Base-by-base conservation (phyloP, 2,888 invertebrate genomes). In the Nymphalis c-album region DNA sequence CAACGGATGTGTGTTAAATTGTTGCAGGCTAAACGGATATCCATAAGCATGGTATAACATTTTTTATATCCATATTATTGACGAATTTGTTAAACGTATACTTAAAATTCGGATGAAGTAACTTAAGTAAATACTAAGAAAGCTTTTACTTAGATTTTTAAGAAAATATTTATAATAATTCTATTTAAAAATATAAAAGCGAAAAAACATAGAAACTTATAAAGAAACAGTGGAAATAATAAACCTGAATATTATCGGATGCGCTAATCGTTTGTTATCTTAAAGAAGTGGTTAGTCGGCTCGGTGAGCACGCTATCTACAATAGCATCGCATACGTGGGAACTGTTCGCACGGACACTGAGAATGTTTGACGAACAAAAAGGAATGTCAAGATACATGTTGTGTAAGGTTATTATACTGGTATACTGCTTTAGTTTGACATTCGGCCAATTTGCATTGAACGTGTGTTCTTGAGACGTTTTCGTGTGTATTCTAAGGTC, bases 381-480 rank as follows among this genome's bases (percentile, higher is more conserved):
- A 80, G 85, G 86, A 92, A 92, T 92, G 91, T 90, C 91, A 92
- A 88, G 91, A 91, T 87, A 85, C 83, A 84, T 80, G 80, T 91
- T 89, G 87, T 77, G 90, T 84, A 90, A 90, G 74, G 73, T 64
- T 67, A 67, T 64, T 68, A 65, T 71, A 66, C 70, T 72, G 71
- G 64, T 74, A 67, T 70, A 69, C 70, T 73, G 73, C 71, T 75
- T 69, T 63, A 64, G 80, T 80, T 82, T 89, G 87, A 87, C 86
- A 89, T 87, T 87, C 83, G 81, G 77, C 77, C 78, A 79, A 81
- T 84, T 85, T 83, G 81, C 82, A 83, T 85, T 83, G 84, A 83
- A 81, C 79, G 77, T 78, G 77, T 84, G 84, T 82, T 78, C 81
- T 83, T 85, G 83, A 82, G 73, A 70, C 76, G 73, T 78, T 79